phyloP scores from a whole-genome alignment of 2,797 vertebrate species.

The Thalassophryne amazonica region DNA sequence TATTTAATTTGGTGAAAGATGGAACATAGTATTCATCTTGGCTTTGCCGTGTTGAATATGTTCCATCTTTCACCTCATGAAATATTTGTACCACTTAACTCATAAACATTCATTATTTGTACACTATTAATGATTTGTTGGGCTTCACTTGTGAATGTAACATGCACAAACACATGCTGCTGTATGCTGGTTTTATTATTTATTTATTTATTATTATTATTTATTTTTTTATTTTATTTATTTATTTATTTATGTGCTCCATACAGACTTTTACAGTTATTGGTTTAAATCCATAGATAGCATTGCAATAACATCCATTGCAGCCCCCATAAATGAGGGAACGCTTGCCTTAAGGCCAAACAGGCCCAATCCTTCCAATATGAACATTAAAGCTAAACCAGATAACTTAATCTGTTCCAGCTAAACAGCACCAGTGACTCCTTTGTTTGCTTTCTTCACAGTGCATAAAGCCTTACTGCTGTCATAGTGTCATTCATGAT shows the following conservation, averaged over 20 bases:
- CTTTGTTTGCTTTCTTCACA: constrained; percentile 13
- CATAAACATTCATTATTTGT: too few species aligned
- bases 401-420: not conserved
- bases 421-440: not conserved
- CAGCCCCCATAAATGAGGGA: not conserved
- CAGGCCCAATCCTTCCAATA: too few species aligned
- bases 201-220: too few species aligned
- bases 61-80: too few species aligned
- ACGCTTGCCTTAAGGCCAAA: not conserved
- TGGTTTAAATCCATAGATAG: not conserved
- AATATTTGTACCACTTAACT: too few species aligned
- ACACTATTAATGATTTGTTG: too few species aligned
- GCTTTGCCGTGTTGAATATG: too few species aligned
- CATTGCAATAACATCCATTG: not conserved
- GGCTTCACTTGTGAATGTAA: not conserved
- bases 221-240: too few species aligned
- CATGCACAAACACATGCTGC: not conserved
- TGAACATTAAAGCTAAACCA: not conserved
- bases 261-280: too few species aligned
- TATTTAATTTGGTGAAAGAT: too few species aligned
- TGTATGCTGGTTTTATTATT: not conserved
- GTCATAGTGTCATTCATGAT: constrained; percentile 72
- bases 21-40: too few species aligned
- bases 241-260: too few species aligned
- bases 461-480: constrained; percentile 38